Base-by-base conservation (phyloP, 2,113 vertebrate genomes). In the Anthoscopus minutus region DNA sequence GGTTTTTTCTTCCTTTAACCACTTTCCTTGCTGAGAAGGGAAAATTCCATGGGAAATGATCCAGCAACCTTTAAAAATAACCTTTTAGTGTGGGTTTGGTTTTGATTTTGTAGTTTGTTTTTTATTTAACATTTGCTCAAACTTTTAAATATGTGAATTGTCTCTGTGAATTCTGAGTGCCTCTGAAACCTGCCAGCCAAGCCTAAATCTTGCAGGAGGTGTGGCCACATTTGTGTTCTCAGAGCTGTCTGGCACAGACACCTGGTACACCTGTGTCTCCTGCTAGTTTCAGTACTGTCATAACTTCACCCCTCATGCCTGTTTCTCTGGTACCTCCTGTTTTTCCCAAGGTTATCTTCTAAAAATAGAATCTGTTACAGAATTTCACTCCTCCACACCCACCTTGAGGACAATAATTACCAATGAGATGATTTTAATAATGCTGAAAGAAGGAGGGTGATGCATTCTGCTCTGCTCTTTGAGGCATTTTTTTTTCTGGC, bases 311-410 rank as follows among this genome's bases (percentile, higher is more conserved):
- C 64, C 90, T 93, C 80, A 17, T 84, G 90, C 93, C 80, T 97
- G 95, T 95, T 96, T 93, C 92, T 92, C 96, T 94, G 73, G 96
- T 96, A 94, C 69, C 95, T 94, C 94, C 92, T 95, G 94, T 94
- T 97, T 96, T 90, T 94, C 95, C 90, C 44, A 74, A 88, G 85
- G 82, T 95, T 95, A 86, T 86, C 69, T 83, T 86, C 92, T 96
- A 96, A 95, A 94, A 95, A 96, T 96, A 96, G 92, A 94, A 84
- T 69, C 80, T 90, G 37, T 74, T 95, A 51, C 85, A 96, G 71
- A 81, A 84, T 89, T 95, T 90, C 65, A 86, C 77, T 96, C 64
- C 88, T 82, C 80, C 92, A 93, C 93, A 90, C 95, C 88, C 85
- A 62, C 69, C 86, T 74, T 74, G n/a, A 90, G 51, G 17, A 85